A percentile compares a stretch with the other conserved stretches of the same genome.
Evolutionary conservation across 2,113 vertebrate species (phyloP).

Genomic region (Xiphias gladius): DNA sequence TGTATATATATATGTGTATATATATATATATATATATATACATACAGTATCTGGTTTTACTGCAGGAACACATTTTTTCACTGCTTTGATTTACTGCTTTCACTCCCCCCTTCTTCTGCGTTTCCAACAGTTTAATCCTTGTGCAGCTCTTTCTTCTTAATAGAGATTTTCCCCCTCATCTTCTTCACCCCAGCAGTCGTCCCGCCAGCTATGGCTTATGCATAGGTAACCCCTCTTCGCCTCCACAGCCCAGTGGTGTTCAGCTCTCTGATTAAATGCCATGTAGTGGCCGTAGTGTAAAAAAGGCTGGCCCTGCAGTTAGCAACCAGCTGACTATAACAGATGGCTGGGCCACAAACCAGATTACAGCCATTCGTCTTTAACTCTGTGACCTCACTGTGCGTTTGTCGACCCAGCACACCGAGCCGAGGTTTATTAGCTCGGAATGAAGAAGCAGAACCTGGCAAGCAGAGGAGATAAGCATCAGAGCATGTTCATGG

Average conservation of each 20-base stretch:
- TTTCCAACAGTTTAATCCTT: constrained; percentile 39
- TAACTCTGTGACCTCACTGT: constrained; percentile 78
- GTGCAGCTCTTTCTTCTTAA: constrained; percentile 16
- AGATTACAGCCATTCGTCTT: constrained; percentile 81
- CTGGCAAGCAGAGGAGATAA: constrained; percentile 16
- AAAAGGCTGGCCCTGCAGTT: constrained; percentile 68
- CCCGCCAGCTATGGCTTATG: constrained; percentile 51
- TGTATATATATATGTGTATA: no score
- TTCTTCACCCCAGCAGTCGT: constrained; percentile 3
- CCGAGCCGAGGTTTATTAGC: constrained; percentile 67
- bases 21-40: no score
- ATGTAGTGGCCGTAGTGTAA: constrained; percentile 57
- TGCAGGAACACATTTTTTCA: constrained; percentile 11
- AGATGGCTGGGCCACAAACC: constrained; percentile 78
- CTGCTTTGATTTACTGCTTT: constrained; percentile 12
- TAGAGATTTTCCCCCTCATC: constrained; percentile 29
- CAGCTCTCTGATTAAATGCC: constrained; percentile 74
- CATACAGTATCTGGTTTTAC: constrained; percentile 5
- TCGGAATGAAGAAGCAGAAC: constrained; percentile 48
- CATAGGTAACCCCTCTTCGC: constrained; percentile 24
- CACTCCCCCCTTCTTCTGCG: constrained; percentile 8
- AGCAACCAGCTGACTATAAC: constrained; percentile 78
- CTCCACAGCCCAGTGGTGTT: constrained; percentile 46
- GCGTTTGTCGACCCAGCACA: constrained; percentile 49
- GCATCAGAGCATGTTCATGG: neutral